Base-by-base conservation (phyloP, 2,113 vertebrate genomes). In the Fregata magnificens region DNA sequence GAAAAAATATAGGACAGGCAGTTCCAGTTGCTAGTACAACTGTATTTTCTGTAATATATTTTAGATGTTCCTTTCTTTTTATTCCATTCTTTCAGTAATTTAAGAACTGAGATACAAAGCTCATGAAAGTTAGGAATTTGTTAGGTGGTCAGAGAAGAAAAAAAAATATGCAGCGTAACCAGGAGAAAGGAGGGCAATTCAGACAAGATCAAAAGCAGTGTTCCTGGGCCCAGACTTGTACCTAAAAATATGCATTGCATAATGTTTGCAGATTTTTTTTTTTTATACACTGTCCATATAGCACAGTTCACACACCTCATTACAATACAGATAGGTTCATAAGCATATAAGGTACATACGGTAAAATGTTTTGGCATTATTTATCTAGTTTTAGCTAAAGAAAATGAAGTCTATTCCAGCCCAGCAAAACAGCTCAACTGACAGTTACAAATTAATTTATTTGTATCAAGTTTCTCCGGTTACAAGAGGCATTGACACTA, bases 31-130 rank as follows among this genome's bases (percentile, higher is more conserved):
- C 78, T 88, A 45, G 47, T 72, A 73, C n/a, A 96, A 84, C 44
- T 96, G 49, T 90, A 38, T 96, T 93, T 97, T 96, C 82, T 93
- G 86, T 83, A 95, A 95, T 79, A 61, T 32, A 84, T 96, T 94
- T 94, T 42, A 59, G 49, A 24, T 52, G 3, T 1, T 28, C 31
- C 61, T 66, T 52, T 7, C 26, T 77, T 96, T 93, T 55, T 90
- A 74, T 92, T 85, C 53, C 42, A 45, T 95, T 95, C 74, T 93
- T 95, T 84, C 61, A 85, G 85, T 86, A 96, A 96, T 93, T 95
- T 94, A 95, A 93, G 69, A 91, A 91, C 55, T 7, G 6, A 95
- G 86, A 90, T 93, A 96, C n/a, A 96, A 95, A 96, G 49, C 92
- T 96, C 59, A 7, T 78, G 63, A 65, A 96, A 95, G 49, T 88